phyloP scores from a whole-genome alignment of 2,888 invertebrate species.

The Drosophila antonietae region DNA sequence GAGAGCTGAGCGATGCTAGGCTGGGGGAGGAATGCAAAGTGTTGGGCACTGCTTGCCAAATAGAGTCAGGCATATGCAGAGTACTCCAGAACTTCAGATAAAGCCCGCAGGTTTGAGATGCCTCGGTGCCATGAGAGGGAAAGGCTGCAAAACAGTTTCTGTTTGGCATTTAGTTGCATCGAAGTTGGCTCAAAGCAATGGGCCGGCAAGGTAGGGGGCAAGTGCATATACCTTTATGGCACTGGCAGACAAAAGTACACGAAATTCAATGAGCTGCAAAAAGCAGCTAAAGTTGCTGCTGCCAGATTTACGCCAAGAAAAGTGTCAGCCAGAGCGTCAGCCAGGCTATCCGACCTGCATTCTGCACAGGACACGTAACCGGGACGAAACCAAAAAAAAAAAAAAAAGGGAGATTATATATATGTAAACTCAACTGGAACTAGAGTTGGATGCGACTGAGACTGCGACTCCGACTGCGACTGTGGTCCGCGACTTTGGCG shows the following conservation, averaged over 20 bases:
- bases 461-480: constrained; percentile 64
- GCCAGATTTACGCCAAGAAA: constrained; percentile 79
- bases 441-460: constrained; percentile 63
- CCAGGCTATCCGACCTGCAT: constrained; percentile 39
- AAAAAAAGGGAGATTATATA: constrained; percentile 15
- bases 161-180: constrained; percentile 65
- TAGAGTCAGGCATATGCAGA: constrained; percentile 49
- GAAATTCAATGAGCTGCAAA: constrained; percentile 79
- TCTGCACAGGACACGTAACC: constrained; percentile 31
- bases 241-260: constrained; percentile 75
- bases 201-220: background rate
- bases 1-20: background rate
- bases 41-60: constrained; percentile 38
- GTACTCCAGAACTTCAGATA: constrained; percentile 55
- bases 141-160: constrained; percentile 56
- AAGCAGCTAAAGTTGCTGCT: constrained; percentile 72
- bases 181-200: constrained; percentile 48
- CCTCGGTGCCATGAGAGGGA: constrained; percentile 24
- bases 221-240: constrained; percentile 66
- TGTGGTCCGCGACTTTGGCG: constrained; percentile 63
- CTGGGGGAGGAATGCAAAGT: constrained; percentile 20
- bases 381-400: constrained; percentile 11
- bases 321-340: constrained; percentile 55
- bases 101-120: constrained; percentile 63
- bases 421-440: constrained; percentile 54